phyloP scores from a whole-genome alignment of 2,797 vertebrate species.

The Diglossa cyanea region DNA sequence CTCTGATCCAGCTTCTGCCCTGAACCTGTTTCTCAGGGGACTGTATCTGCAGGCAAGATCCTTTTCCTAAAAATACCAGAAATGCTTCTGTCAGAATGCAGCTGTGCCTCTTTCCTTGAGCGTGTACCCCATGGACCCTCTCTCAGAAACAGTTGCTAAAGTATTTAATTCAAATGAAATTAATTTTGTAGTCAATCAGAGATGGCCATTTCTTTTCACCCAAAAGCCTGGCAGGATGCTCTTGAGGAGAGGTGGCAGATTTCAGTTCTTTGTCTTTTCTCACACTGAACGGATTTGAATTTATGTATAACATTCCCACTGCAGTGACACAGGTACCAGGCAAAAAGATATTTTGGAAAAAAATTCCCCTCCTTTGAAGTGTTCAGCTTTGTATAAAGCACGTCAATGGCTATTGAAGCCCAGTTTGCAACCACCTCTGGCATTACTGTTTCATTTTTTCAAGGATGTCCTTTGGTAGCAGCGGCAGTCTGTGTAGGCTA shows the following conservation, averaged over 20 bases:
- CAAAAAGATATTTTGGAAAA: constrained; percentile 9
- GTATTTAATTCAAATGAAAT: not conserved
- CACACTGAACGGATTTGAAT: not conserved
- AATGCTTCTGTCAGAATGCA: not conserved
- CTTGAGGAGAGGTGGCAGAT: not conserved
- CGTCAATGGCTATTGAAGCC: not conserved
- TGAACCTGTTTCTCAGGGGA: not conserved
- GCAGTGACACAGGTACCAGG: not conserved
- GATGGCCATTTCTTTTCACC: not conserved
- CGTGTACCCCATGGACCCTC: not conserved
- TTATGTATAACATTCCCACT: not conserved
- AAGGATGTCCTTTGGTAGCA: not conserved
- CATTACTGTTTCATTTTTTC: not conserved
- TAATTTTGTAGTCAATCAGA: not conserved
- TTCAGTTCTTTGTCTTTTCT: not conserved
- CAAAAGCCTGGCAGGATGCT: not conserved
- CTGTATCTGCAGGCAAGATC: not conserved
- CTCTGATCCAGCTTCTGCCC: not conserved
- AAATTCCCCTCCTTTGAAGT: not conserved
- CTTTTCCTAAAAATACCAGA: not conserved
- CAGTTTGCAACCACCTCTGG: not conserved
- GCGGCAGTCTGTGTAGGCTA: not conserved
- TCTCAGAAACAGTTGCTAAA: not conserved
- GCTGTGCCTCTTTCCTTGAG: not conserved
- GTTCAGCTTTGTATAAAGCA: not conserved